Percentiles rank a stretch among this genome's conserved stretches.
These are phyloP conservation scores for mouse (Mus musculus) DNA, from an alignment of 2,113 vertebrate species.

Conservation along the genomic window GRCm39 chr13:86354001-86354500, in stretches of 20 bases:
- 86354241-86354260: conserved; percentile 15
- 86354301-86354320: background rate
- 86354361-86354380: background rate
- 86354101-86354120: conserved; percentile 44
- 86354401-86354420: background rate
- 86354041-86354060: background rate
- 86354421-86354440: background rate
- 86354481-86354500: conserved; percentile 51
- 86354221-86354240: conserved; percentile 30
- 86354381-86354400: background rate
- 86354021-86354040: background rate
- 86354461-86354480: background rate
- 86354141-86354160: background rate
- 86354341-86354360: conserved; percentile 21
- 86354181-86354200: background rate
- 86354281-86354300: conserved; percentile 9
- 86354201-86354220: conserved; percentile 34
- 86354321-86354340: background rate
- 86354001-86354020: conserved; percentile 43
- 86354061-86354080: background rate
- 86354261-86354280: background rate
- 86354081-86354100: background rate
- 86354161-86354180: background rate
- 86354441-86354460: background rate
- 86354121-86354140: background rate